Percentiles rank a stretch among this genome's conserved stretches.
These are phyloP conservation scores for Mustelus asterias DNA, from an alignment of 2,113 vertebrate species.

Conservation along the genomic window DNA sequence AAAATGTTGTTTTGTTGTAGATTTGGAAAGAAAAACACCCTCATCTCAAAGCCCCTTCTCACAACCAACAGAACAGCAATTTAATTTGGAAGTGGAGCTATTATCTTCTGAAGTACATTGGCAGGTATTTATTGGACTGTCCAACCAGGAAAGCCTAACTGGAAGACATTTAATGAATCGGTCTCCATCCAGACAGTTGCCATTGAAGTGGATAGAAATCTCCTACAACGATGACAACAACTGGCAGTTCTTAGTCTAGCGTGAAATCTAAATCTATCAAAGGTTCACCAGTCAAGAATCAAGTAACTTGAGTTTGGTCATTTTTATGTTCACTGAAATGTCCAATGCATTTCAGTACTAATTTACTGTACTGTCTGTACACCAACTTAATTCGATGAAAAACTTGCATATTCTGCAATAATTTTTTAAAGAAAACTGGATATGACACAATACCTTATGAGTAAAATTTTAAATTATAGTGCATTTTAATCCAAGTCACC, in stretches of 20 bases:
- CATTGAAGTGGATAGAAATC: background rate
- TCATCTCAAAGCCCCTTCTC: background rate
- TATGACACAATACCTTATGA: background rate
- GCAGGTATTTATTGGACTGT: background rate
- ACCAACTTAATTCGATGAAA: background rate
- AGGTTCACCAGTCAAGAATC: background rate
- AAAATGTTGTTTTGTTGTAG: background rate
- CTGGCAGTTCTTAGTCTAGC: background rate
- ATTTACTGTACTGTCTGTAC: background rate
- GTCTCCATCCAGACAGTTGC: background rate
- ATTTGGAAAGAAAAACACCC: background rate
- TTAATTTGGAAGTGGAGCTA: background rate
- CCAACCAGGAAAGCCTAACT: background rate
- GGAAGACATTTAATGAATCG: background rate
- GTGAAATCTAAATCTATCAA: background rate
- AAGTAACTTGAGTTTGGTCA: background rate
- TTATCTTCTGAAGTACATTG: background rate
- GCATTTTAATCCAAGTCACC: background rate
- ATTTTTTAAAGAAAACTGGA: background rate
- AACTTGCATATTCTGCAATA: background rate
- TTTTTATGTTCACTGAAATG: background rate
- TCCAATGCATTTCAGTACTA: background rate
- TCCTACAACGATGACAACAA: background rate
- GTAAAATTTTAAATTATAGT: background rate
- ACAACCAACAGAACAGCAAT: background rate